Conservation (phyloP, 2,113 vertebrate species). For the Antigone vipio region DNA sequence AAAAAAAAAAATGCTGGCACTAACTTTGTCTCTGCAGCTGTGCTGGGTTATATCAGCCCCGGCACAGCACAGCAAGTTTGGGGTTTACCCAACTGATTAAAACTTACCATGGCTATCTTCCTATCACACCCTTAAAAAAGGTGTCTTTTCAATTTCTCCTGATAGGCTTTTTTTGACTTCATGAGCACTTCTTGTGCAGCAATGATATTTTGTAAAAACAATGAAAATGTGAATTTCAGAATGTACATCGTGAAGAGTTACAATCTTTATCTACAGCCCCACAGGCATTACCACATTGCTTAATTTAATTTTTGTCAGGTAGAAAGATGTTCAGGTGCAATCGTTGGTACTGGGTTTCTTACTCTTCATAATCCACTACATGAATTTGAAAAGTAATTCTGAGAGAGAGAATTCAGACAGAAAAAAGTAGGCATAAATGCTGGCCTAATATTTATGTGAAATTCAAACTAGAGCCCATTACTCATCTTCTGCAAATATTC, state of each 20-base stretch:
- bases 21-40: not conserved
- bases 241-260: not conserved
- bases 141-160: not conserved
- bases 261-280: not conserved
- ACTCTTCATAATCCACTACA: not conserved
- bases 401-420: not conserved
- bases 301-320: not conserved
- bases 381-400: not conserved
- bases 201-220: not conserved
- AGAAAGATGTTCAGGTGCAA: not conserved
- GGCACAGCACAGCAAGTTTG: not conserved
- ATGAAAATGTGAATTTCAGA: not conserved
- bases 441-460: not conserved
- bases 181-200: not conserved
- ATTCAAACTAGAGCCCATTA: not conserved
- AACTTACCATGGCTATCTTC: not conserved
- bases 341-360: not conserved
- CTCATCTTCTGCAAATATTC: not conserved
- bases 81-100: not conserved
- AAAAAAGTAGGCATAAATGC: not conserved
- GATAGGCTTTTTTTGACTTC: not conserved
- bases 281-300: fast-evolving
- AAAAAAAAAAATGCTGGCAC: not conserved
- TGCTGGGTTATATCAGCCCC: not conserved
- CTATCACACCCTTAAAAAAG: not conserved